phyloP scores from a whole-genome alignment of 2,888 invertebrate genomes.

The Drosophila anomelani region DNA sequence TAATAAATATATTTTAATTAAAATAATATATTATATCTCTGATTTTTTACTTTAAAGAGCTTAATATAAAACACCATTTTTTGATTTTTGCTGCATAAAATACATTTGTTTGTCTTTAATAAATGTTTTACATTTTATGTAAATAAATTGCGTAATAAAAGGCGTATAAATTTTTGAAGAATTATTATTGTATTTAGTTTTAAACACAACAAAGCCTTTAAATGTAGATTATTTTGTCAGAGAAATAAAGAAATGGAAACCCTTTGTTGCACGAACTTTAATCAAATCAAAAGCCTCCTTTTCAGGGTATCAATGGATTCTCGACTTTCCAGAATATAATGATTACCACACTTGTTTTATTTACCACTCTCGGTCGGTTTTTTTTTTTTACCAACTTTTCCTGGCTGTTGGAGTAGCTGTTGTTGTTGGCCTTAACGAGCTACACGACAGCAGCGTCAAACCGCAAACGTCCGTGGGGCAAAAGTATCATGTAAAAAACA shows the following conservation, averaged over 20 bases:
- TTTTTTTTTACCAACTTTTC: constrained; percentile 34
- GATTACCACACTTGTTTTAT: constrained; percentile 43
- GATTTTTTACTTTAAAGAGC: no score
- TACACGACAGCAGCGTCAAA: constrained; percentile 67
- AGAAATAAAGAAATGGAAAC: no score
- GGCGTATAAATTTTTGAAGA: not conserved
- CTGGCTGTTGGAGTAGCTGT: constrained; percentile 12
- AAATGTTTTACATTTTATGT: not conserved
- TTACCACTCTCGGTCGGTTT: constrained; percentile 13
- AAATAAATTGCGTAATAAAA: not conserved
- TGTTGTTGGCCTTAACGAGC: constrained; percentile 58
- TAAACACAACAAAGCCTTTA: not conserved
- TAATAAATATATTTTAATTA: no score
- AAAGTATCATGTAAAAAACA: constrained; percentile 23
- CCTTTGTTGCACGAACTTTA: not conserved
- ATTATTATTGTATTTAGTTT: not conserved
- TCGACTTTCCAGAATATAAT: not conserved
- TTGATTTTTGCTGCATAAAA: not conserved
- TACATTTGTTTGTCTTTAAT: not conserved
- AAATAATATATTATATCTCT: no score
- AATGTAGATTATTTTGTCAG: not conserved
- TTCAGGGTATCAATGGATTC: constrained; percentile 11
- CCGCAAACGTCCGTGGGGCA: constrained; percentile 58
- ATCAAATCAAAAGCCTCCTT: not conserved
- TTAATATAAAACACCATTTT: no score